These are phyloP conservation scores for Pocota personata DNA, from an alignment of 2,888 invertebrate species.

Conservation along the genomic window DNA sequence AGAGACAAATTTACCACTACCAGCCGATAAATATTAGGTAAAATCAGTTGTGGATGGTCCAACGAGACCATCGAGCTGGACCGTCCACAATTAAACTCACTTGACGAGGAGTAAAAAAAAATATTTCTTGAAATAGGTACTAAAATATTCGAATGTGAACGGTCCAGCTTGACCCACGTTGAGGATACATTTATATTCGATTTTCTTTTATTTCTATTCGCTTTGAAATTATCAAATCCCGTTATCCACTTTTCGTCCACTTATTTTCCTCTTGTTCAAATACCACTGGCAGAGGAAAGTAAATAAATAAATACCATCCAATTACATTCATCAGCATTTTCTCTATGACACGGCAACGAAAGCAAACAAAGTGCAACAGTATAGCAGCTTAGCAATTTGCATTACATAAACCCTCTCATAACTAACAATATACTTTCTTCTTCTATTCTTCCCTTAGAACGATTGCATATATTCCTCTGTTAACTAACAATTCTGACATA, in stretches of 20 bases:
- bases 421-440: neutral
- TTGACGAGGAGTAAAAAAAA: too few relatives aligned
- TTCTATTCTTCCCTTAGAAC: slow-evolving; percentile 6
- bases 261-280: neutral
- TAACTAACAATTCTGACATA: slow-evolving; percentile 25
- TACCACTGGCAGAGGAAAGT: neutral
- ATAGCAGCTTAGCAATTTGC: neutral
- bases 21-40: too few relatives aligned
- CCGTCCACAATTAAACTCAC: too few relatives aligned
- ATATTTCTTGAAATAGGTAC: too few relatives aligned
- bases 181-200: too few relatives aligned
- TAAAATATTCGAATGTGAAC: too few relatives aligned
- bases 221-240: neutral
- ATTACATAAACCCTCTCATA: neutral
- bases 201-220: neutral
- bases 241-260: neutral
- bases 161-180: too few relatives aligned
- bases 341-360: neutral
- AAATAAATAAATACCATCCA: neutral
- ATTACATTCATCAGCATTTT: neutral
- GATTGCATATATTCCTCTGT: neutral
- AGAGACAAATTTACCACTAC: too few relatives aligned
- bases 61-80: too few relatives aligned
- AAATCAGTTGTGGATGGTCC: too few relatives aligned
- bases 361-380: neutral